Evolutionary conservation across 2,113 vertebrate species (phyloP).

Genomic region (Lates calcarifer): DNA sequence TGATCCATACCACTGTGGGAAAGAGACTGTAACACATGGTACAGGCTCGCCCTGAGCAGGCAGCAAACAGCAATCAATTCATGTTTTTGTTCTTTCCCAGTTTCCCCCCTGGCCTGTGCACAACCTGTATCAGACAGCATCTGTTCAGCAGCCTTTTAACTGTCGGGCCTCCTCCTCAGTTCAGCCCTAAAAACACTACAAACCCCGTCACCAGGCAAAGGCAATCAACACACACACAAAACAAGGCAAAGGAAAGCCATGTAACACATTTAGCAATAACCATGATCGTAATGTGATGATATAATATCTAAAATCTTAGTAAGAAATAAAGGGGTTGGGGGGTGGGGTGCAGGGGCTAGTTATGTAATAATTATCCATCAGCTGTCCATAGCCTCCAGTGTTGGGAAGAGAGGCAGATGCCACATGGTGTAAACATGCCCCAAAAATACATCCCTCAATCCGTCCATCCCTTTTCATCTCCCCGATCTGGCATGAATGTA

Average conservation of each 20-base stretch:
- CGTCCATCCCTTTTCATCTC: constrained; percentile 29
- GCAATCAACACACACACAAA: constrained; percentile 61
- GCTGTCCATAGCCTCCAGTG: constrained; percentile 69
- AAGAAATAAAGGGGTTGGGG: background rate
- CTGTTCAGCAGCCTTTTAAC: constrained; percentile 52
- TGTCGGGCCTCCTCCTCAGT: constrained; percentile 20
- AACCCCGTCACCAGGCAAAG: constrained; percentile 65
- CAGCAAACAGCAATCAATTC: constrained; percentile 33
- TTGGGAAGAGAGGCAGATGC: constrained; percentile 58
- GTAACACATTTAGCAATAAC: constrained; percentile 61
- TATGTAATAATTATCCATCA: constrained; percentile 67
- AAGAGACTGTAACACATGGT: constrained; percentile 22
- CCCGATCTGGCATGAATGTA: constrained; percentile 27
- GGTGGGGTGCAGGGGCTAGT: constrained; percentile 14
- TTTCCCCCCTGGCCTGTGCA: constrained; percentile 4
- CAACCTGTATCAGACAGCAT: constrained; percentile 37
- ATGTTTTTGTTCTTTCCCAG: constrained; percentile 35
- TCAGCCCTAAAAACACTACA: constrained; percentile 37
- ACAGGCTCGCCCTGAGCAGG: constrained; percentile 13
- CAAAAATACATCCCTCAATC: constrained; percentile 56
- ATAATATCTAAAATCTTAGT: constrained; percentile 36
- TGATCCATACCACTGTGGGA: constrained; percentile 20
- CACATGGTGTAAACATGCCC: constrained; percentile 72
- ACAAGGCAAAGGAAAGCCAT: constrained; percentile 61
- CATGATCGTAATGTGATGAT: constrained; percentile 46